These are phyloP conservation scores for Stomatorhinus walkeri DNA, from an alignment of 2,797 vertebrate species.

Conservation along the genomic window DNA sequence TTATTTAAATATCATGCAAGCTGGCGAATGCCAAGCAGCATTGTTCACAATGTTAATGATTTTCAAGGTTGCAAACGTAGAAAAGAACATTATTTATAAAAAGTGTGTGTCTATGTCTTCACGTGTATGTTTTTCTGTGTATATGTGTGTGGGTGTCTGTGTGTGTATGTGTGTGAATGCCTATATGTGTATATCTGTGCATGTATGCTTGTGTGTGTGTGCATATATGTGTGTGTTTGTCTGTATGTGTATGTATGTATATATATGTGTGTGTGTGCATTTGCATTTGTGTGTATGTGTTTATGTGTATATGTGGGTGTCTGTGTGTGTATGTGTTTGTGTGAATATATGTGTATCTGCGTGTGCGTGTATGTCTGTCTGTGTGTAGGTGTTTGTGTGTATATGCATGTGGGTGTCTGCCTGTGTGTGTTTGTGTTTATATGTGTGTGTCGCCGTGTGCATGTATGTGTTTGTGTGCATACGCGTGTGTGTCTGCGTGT, in stretches of 20 bases:
- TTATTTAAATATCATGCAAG: not conserved
- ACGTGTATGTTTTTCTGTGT: not conserved
- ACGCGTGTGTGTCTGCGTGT: not conserved
- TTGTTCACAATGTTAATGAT: not conserved
- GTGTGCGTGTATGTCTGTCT: too few relatives aligned
- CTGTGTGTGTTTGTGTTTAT: not conserved
- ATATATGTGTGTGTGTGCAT: not conserved
- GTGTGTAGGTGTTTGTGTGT: not conserved
- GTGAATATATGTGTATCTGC: too few relatives aligned
- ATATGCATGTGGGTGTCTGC: not conserved
- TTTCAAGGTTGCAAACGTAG: not conserved
- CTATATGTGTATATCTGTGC: not conserved
- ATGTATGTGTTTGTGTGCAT: not conserved
- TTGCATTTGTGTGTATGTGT: not conserved
- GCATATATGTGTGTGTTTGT: not conserved
- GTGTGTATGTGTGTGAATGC: not conserved
- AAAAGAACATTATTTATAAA: not conserved
- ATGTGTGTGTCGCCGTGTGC: not conserved
- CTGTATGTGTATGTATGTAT: not conserved
- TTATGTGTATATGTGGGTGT: not conserved
- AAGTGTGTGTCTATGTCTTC: not conserved
- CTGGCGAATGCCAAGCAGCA: not conserved
- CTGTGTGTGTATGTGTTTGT: not conserved
- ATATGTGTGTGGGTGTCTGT: not conserved
- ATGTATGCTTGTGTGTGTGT: not conserved